Evolutionary conservation across 2,797 vertebrate genomes (phyloP), one percentile per base, ranked within the genome.

Genomic region (Balearica regulorum): DNA sequence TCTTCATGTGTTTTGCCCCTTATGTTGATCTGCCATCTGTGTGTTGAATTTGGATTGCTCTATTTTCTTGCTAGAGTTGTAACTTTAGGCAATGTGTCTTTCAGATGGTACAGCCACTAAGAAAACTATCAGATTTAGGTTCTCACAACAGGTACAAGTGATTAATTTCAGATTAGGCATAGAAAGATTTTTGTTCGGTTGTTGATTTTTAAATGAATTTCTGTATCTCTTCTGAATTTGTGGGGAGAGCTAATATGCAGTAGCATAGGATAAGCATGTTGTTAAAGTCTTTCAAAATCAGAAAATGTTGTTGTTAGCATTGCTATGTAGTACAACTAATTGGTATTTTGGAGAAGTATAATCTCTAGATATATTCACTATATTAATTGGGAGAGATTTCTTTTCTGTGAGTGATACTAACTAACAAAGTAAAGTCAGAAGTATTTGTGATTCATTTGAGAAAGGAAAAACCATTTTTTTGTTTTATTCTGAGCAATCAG

Each of bases 1-100:
- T 1, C 3, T 35, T 11, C 2, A 2, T 9, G 4, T 51, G 6
- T 58, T 81, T 62, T 79, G 5, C 2, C 6, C 24, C 6, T 87
- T 18, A 39, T 5, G 11, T 4, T 69, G 35, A 11, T 54, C 15
- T 80, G 26, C 7, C 2, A 33, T 7, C 2, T n/a, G 7, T 17
- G 11, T 51, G n/a, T 14, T 77, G 35, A 39, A 9, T 22, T 80
- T 43, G 2, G 25, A 17, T 75, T 5, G 4, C 13, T 25, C 77
- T 6, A 10, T 66, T 77, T 62, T 68, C 17, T 68, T 77, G 15
- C 7, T 68, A 33, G 13, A 44, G 9, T 4, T 18, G 2, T 54
- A 53, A 25, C 11, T 28, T 53, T 12, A 70, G 10, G 11, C 54
- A 37, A 37, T 0, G 1, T 33, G n/a, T 55, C 25, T 22, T 70